Conservation (phyloP, 2,113 vertebrate species). For the Aegotheles bennettii region DNA sequence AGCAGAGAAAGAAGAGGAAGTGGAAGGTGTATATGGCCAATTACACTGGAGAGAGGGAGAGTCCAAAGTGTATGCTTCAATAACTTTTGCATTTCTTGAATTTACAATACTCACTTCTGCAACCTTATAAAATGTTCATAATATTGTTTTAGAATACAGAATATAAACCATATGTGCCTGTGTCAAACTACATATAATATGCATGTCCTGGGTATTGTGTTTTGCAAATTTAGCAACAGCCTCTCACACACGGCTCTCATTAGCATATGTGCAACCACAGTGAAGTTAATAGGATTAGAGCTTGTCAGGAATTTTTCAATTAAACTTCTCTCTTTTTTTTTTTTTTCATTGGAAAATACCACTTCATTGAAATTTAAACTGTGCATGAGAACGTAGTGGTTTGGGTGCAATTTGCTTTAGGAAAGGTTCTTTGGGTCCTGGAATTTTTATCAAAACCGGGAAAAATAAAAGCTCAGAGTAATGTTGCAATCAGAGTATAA, state of each 20-base stretch:
- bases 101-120: conserved; percentile 56
- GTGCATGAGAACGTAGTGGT: background rate
- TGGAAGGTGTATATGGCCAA: conserved; percentile 29
- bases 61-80: conserved; percentile 44
- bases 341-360: conserved; percentile 46
- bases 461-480: background rate
- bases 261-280: conserved; percentile 48
- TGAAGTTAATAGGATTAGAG: conserved; percentile 65
- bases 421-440: conserved; percentile 8
- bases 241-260: conserved; percentile 59
- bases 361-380: conserved; percentile 57
- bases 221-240: conserved; percentile 63
- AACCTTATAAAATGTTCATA: conserved; percentile 61
- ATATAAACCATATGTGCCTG: conserved; percentile 60
- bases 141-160: conserved; percentile 58
- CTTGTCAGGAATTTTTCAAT: conserved; percentile 70
- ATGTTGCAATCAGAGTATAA: background rate
- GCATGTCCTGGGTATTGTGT: conserved; percentile 58
- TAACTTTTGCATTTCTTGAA: conserved; percentile 63
- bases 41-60: conserved; percentile 11
- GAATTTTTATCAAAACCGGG: conserved; percentile 20
- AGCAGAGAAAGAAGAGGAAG: background rate
- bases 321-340: conserved; percentile 1
- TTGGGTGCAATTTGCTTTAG: conserved; percentile 16
- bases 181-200: conserved; percentile 56